Percentiles rank a stretch among this genome's conserved stretches.
Evolutionary conservation across 2,113 vertebrate genomes (phyloP).

Genomic region (Setophaga coronata): DNA sequence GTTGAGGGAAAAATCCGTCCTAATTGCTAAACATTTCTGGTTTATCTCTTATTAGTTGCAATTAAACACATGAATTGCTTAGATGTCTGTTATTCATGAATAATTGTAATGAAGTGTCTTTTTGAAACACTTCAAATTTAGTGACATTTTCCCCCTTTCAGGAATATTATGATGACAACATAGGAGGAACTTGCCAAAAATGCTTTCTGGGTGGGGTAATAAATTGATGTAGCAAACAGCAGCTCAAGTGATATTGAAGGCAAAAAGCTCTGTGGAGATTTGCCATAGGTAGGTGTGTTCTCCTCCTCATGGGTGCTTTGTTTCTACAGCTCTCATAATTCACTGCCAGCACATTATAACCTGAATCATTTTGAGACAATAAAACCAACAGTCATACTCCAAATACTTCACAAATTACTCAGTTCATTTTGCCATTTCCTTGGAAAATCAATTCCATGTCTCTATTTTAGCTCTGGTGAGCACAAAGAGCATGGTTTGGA

Average conservation of each 20-base stretch:
- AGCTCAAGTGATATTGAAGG: neutral
- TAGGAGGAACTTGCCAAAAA: slow-evolving; percentile 6
- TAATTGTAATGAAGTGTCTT: neutral
- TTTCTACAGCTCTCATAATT: neutral
- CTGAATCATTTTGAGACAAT: neutral
- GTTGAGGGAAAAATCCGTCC: neutral
- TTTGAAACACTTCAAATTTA: neutral
- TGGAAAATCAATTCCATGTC: neutral
- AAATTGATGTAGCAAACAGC: neutral
- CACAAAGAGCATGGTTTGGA: neutral
- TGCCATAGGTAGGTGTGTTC: neutral
- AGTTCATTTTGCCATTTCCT: slow-evolving; percentile 16
- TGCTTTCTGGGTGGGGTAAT: neutral
- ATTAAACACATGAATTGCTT: neutral
- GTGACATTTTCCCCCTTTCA: neutral
- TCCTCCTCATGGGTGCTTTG: neutral
- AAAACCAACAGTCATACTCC: neutral
- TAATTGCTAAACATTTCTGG: neutral
- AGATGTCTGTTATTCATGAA: neutral
- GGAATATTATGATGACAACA: neutral
- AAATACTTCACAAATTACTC: neutral
- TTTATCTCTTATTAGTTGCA: neutral
- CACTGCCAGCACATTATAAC: neutral
- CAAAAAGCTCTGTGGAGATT: neutral
- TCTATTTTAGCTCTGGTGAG: neutral